Evolutionary conservation across 2,888 invertebrate species (phyloP).

Genomic region (Galerucella calmariensis): DNA sequence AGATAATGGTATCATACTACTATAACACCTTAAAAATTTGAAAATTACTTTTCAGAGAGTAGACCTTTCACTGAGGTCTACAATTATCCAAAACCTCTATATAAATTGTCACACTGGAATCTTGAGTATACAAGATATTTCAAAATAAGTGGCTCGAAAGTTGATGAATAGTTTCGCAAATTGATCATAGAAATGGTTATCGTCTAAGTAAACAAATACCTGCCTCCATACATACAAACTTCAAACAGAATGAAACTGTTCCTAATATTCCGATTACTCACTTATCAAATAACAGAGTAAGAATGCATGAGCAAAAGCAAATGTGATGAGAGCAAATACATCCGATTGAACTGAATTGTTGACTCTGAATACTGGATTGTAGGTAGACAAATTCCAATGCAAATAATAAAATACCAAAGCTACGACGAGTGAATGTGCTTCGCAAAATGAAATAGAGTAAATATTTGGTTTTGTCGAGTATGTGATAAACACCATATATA

Average conservation of each 20-base stretch:
- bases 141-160: neutral
- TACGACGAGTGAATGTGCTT: neutral
- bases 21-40: too few relatives aligned
- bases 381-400: neutral
- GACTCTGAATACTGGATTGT: neutral
- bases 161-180: neutral
- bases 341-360: neutral
- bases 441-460: neutral
- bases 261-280: slow-evolving; percentile 4
- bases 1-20: too few relatives aligned
- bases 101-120: too few relatives aligned
- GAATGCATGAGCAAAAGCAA: slow-evolving; percentile 2
- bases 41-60: too few relatives aligned
- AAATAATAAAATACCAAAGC: neutral
- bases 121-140: too few relatives aligned
- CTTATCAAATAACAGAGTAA: slow-evolving; percentile 1
- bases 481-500: neutral
- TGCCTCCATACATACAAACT: neutral
- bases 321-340: neutral
- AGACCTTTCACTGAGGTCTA: too few relatives aligned
- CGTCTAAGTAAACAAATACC: neutral
- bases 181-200: neutral
- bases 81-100: too few relatives aligned
- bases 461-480: neutral
- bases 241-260: neutral